These are phyloP conservation scores for Scomber scombrus DNA, from an alignment of 2,113 vertebrate genomes.

Conservation along the genomic window DNA sequence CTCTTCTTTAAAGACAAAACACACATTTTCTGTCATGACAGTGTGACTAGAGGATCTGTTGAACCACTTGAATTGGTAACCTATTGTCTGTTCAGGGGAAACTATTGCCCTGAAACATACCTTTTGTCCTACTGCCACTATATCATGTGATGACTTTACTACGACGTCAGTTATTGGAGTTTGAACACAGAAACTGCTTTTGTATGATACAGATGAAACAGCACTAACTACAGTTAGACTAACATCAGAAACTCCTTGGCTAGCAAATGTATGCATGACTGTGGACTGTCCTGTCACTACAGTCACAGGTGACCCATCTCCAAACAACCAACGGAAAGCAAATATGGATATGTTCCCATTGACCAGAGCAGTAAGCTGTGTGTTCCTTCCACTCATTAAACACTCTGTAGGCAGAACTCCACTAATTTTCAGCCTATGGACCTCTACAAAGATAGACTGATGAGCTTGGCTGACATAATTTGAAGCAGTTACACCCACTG, in stretches of 20 bases:
- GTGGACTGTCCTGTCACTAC: slow-evolving; percentile 65
- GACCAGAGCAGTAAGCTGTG: slow-evolving; percentile 67
- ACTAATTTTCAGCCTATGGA: slow-evolving; percentile 75
- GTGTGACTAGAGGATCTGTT: slow-evolving; percentile 29
- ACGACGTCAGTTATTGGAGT: slow-evolving; percentile 63
- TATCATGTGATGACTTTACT: slow-evolving; percentile 52
- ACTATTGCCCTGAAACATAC: slow-evolving; percentile 75
- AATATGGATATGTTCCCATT: slow-evolving; percentile 67
- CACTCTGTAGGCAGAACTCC: slow-evolving; percentile 76
- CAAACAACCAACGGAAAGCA: slow-evolving; percentile 84
- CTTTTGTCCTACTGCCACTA: slow-evolving; percentile 68
- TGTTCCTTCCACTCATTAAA: slow-evolving; percentile 57
- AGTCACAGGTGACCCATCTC: slow-evolving; percentile 68
- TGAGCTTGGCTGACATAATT: slow-evolving; percentile 74
- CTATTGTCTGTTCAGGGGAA: slow-evolving; percentile 53
- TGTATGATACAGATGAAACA: slow-evolving; percentile 44
- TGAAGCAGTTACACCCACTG: slow-evolving; percentile 69
- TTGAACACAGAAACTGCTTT: slow-evolving; percentile 76
- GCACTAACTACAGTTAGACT: slow-evolving; percentile 74
- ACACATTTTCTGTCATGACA: slow-evolving; percentile 55
- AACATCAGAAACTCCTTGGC: slow-evolving; percentile 71
- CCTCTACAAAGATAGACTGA: slow-evolving; percentile 65
- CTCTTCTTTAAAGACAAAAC: slow-evolving; percentile 79
- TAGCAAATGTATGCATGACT: slow-evolving; percentile 72
- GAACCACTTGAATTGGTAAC: slow-evolving; percentile 79